Base-by-base conservation (phyloP, 2,113 vertebrate species). In the Tylochromis polylepis region DNA sequence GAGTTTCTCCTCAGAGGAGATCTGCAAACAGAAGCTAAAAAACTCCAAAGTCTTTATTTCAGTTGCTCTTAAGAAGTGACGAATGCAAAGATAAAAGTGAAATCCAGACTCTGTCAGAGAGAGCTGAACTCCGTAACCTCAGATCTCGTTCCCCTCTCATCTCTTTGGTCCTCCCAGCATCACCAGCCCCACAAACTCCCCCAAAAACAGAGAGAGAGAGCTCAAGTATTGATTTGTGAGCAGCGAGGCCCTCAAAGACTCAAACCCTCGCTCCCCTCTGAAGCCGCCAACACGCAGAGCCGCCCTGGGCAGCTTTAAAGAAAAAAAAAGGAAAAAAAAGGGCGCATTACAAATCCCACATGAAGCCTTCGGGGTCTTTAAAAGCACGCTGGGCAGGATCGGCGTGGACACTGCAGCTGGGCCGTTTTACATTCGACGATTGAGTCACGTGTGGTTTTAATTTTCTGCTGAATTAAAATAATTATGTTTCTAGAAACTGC, bases 151-250 rank as follows among this genome's bases (percentile, higher is more conserved):
- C 58, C 20, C 38, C 43, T 53, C 53, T 72, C 78, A 27, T 34
- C 18, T 11, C 38, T 65, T 27, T 77, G 51, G 27, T 60, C 67
- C 11, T 82, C 84, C 20, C 84, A 31, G 65, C 85, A 58, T 34
- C 67, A 7, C 5, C 88, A 85, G 46, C 65, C 62, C 29, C 24
- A 29, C 49, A 8, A 41, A 55, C 81, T 82, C 36, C 20, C 24
- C 67, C 16, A 11, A 49, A 55, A 36, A 62, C 59, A 55, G 22
- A 55, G 62, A 0, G 62, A 0, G 27, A 49, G 22, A 18, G 27
- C 67, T 77, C 27, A 20, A 59, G 82, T 49, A 87, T 87, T 31
- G 80, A 87, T 90, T 85, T 72, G 43, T 72, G 51, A 72, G 70
- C 34, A 34, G 56, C 27, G 53, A 85, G 43, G 72, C 36, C 86